Evolutionary conservation across 1,140 invertebrate genomes (phyloP), one percentile per base, ranked within the genome.

Genomic region (Lepidostoma basale): DNA sequence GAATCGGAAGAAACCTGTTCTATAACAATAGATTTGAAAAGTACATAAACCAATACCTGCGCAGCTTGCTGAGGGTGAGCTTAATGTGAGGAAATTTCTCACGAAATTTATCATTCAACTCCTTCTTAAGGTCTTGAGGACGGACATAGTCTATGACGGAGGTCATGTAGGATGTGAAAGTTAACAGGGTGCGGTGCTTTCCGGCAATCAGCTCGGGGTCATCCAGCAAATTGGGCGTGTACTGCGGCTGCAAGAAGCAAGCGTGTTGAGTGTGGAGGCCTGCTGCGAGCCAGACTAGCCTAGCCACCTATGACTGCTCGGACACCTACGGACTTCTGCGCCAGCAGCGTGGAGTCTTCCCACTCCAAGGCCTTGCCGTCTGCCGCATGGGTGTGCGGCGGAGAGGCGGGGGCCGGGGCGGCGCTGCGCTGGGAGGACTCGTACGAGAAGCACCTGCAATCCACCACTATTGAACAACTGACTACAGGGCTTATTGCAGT

Each of bases 91-190:
- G 97, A 84, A 98, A 98, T 76, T 95, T 95, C 75, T 96, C 94
- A 74, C 89, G 88, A 77, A 99, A 99, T 81, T 98, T 98, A 76
- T 98, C 96, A 82, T 99, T 99, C 0, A 98, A 83, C 83, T 98
- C 97, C 80, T 96, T 97, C 77, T 98, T 98, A 59, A 99, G 81
- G 81, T 98, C 96, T n/a, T 94, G 92, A 22, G 96, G 95, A 75
- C 94, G 90, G 1, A 97, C 95, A 79, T 98, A 98, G 80, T 98
- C 95, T 74, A 98, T 98, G 16, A 98, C 93, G 1, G 96, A 98
- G 9, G 93, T 95, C 89, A 97, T 93, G 75, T 98, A 98, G 0
- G 95, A 96, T 1, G 94, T 92, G 77, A 98, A 98, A 2, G 94
- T 96, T n/a, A 98, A 83, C 10, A 97, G 79, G 8, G 95, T 98